Percentiles rank a stretch among this genome's conserved stretches.
Evolutionary conservation across 2,797 vertebrate genomes (phyloP).

Genomic region (Pyrocephalus nanus): DNA sequence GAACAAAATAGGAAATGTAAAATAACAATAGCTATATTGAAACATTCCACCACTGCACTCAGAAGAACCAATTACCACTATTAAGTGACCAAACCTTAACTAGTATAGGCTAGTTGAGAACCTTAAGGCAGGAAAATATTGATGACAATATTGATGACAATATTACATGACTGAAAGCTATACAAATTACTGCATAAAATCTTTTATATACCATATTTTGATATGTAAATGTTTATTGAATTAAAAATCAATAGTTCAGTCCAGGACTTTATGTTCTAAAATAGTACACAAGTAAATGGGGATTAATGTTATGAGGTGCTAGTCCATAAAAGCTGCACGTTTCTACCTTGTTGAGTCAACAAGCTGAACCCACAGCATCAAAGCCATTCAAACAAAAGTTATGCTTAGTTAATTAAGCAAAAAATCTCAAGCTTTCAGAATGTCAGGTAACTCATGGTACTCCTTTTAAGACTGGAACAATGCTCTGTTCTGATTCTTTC

Average conservation of each 20-base stretch:
- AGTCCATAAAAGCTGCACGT: background rate
- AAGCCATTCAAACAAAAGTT: background rate
- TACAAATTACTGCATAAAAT: background rate
- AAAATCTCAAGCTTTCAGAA: background rate
- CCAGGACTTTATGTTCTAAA: background rate
- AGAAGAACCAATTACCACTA: background rate
- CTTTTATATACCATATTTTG: background rate
- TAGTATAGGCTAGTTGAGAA: background rate
- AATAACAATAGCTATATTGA: background rate
- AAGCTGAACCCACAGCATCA: background rate
- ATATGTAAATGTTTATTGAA: background rate
- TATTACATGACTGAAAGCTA: background rate
- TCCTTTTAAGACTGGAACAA: background rate
- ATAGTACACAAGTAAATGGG: background rate
- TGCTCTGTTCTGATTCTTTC: background rate
- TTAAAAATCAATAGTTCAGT: background rate
- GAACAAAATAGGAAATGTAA: background rate
- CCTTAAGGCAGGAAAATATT: background rate
- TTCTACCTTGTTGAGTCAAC: background rate
- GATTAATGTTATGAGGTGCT: background rate
- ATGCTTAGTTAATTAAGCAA: background rate
- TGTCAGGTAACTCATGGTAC: background rate
- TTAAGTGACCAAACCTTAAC: background rate
- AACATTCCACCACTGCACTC: background rate
- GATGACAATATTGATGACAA: background rate